These are phyloP conservation scores for Rhopalosiphum nymphaeae DNA, from an alignment of 2,888 invertebrate species.

Conservation along the genomic window DNA sequence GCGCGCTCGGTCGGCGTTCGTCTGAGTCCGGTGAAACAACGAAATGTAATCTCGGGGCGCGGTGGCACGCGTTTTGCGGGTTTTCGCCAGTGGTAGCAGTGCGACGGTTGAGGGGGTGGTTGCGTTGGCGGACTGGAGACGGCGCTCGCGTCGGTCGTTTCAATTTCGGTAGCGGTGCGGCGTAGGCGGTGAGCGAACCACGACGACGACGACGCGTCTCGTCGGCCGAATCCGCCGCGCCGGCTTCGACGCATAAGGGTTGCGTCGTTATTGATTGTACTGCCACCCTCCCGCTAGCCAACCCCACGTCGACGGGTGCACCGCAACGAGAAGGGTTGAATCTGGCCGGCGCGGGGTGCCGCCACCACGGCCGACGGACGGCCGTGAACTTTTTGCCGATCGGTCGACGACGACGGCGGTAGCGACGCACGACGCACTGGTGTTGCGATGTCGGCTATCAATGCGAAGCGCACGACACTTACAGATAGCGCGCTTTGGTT, in stretches of 20 bases:
- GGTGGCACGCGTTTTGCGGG: conserved; percentile 43
- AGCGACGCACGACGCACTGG: neutral
- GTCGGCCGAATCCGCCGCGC: conserved; percentile 33
- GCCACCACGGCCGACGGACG: conserved; percentile 22
- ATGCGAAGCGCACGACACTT: neutral
- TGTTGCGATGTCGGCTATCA: neutral
- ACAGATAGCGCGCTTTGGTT: neutral
- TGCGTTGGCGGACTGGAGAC: neutral
- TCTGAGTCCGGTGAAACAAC: conserved; percentile 8
- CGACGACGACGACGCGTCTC: conserved; percentile 30
- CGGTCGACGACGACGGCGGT: neutral
- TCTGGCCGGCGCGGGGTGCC: neutral
- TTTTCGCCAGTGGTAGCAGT: neutral
- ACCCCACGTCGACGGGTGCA: neutral
- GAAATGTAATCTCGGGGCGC: conserved; percentile 23
- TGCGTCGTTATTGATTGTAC: conserved; percentile 58
- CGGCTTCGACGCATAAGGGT: conserved; percentile 9
- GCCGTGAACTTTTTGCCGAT: conserved; percentile 55
- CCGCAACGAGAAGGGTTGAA: neutral
- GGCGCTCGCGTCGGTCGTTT: conserved; percentile 18
- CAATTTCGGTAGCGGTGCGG: neutral
- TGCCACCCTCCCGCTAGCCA: neutral
- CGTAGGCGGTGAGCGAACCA: conserved; percentile 24
- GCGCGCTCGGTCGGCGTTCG: conserved; percentile 51
- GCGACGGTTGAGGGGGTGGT: neutral